phyloP scores from a whole-genome alignment of 2,113 vertebrate species.

The Pandion haliaetus region DNA sequence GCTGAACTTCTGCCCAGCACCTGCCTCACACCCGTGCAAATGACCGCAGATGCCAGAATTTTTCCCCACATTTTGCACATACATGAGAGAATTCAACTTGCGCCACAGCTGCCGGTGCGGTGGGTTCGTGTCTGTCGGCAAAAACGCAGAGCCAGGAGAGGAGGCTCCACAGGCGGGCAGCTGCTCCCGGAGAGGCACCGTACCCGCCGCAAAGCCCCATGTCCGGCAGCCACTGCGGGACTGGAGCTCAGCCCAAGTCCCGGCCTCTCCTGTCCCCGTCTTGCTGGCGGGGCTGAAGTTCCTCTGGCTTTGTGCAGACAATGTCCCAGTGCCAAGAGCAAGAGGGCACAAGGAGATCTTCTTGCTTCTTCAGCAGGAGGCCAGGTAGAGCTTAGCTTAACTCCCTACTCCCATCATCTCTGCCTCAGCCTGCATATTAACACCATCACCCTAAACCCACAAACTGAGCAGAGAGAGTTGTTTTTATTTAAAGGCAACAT shows the following conservation, averaged over 20 bases:
- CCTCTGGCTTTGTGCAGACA: not conserved
- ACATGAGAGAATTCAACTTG: not conserved
- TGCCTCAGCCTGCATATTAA: not conserved
- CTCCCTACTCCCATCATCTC: not conserved
- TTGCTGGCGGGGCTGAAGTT: not conserved
- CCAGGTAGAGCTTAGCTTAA: not conserved
- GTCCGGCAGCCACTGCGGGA: accelerated
- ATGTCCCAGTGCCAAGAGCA: not conserved
- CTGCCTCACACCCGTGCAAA: not conserved
- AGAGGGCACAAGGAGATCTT: not conserved
- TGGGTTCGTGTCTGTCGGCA: not conserved
- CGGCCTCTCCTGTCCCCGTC: accelerated
- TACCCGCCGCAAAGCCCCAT: accelerated
- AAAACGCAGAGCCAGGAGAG: not conserved
- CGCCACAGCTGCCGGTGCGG: not conserved
- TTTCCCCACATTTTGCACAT: not conserved
- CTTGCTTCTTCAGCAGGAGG: not conserved
- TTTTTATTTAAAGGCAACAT: conserved; percentile 15
- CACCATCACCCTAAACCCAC: not conserved
- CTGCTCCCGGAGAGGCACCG: accelerated
- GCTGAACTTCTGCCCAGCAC: not conserved
- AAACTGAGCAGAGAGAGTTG: not conserved
- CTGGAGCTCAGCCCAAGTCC: not conserved
- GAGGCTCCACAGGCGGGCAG: not conserved
- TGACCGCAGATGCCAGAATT: not conserved